Base-by-base conservation (phyloP, 1,140 invertebrate species). In the Trichonephila clavipes region DNA sequence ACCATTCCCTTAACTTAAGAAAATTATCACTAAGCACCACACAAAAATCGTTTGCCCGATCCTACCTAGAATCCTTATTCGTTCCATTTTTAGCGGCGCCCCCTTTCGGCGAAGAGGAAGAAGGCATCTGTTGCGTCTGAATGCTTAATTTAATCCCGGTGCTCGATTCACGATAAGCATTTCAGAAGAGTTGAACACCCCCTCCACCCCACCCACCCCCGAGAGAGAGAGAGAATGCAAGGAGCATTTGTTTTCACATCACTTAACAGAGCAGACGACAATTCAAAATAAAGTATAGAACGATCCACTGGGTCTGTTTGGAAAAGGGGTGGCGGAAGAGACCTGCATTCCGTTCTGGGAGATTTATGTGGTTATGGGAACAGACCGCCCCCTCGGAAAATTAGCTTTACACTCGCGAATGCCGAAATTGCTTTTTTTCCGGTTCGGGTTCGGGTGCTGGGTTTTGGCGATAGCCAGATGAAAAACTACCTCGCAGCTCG, bases 341-440 rank as follows among this genome's bases (percentile, higher is more conserved):
- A 89, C 88, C 18, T 34, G 81, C 90, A 91, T 91, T 91, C 90
- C 90, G 90, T 91, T 91, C 90, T 81, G 90, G 61, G 90, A 91
- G 90, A 91, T 91, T 91, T 91, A 91, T 91, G 90, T 85, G 90
- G 77, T 91, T 85, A 85, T 85, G 90, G 90, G 77, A 91, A 91
- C 90, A 51, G 90, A 40, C 72, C 77, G 51, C 51, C 89, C 89
- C 89, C 72, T 82, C n/a, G 66, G 89, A 91, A 91, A 91, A 91
- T 91, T 91, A 91, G 90, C 81, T 85, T 83, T 64, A 85, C 90
- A 66, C 77, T 61, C 83, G 40, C 28, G 72, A 21, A 85, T 64
- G 19, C 82, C 69, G 58, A 91, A 90, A 91, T 91, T 91, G 90
- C 90, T 77, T 82, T 90, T 34, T 90, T 58, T 90, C 34, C 28